These are phyloP conservation scores for Salarias fasciatus DNA, from an alignment of 2,797 vertebrate genomes.

Conservation along the genomic window DNA sequence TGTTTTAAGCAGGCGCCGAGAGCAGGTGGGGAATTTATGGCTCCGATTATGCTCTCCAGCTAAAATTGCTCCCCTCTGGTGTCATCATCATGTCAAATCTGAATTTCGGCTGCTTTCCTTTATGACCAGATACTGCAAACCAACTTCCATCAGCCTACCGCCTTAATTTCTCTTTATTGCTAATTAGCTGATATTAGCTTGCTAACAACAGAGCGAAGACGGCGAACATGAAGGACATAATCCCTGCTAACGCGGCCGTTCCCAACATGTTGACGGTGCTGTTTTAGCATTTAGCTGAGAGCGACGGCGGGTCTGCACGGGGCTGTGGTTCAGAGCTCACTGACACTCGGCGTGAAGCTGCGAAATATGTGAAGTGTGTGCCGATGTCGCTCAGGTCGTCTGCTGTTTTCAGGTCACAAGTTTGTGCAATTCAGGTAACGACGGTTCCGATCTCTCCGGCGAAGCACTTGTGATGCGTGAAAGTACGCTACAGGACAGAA, in stretches of 20 bases:
- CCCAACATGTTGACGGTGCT: not conserved
- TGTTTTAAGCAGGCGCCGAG: not conserved
- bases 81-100: not conserved
- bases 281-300: not conserved
- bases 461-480: too few species aligned
- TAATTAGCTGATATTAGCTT: not conserved
- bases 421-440: too few species aligned
- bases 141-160: not conserved
- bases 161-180: not conserved
- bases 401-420: too few species aligned
- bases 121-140: not conserved
- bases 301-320: not conserved
- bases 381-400: too few species aligned
- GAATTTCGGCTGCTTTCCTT: not conserved
- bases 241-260: not conserved
- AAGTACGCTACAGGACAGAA: too few species aligned
- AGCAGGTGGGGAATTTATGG: not conserved
- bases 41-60: not conserved
- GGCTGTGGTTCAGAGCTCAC: too few species aligned
- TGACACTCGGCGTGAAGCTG: too few species aligned
- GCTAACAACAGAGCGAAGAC: not conserved
- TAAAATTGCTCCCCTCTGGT: not conserved
- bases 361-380: too few species aligned
- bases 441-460: too few species aligned
- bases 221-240: not conserved